Evolutionary conservation across 2,797 vertebrate genomes (phyloP).

Genomic region (Carcharodon carcharias): DNA sequence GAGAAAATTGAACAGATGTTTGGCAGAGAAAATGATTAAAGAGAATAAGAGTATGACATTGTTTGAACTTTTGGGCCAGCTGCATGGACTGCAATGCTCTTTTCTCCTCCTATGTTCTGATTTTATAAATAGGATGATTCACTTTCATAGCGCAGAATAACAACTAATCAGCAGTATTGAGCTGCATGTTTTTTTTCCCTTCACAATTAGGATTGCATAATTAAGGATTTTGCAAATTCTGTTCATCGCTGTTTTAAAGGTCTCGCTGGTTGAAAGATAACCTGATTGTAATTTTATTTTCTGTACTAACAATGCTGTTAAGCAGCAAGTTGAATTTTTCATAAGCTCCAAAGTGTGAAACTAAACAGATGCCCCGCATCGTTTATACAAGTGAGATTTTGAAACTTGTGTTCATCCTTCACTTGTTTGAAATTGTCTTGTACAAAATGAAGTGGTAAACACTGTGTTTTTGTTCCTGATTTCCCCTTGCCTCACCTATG

Average conservation of each 20-base stretch:
- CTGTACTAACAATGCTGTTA: not conserved
- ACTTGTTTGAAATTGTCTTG: not conserved
- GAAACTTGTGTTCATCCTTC: not conserved
- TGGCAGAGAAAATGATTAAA: not conserved
- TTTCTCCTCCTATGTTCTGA: not conserved
- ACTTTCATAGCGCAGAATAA: not conserved
- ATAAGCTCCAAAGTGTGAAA: not conserved
- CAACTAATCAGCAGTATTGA: slow-evolving; percentile 13
- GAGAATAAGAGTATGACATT: not conserved
- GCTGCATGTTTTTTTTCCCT: not conserved
- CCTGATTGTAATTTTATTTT: not conserved
- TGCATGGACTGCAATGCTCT: not conserved
- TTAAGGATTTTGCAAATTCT: not conserved
- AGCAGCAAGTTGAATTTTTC: not conserved
- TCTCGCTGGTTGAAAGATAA: not conserved
- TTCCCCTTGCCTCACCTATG: not conserved
- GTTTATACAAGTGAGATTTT: not conserved
- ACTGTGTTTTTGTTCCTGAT: not conserved
- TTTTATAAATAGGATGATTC: slow-evolving; percentile 9
- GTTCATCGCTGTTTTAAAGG: not conserved
- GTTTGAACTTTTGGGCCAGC: not conserved
- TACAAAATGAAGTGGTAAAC: not conserved
- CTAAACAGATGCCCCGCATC: not conserved
- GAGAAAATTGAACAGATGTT: slow-evolving; percentile 2
- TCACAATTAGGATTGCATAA: not conserved